Conservation (phyloP, 1,140 invertebrate genomes). For the Dinothrombium tinctorium region DNA sequence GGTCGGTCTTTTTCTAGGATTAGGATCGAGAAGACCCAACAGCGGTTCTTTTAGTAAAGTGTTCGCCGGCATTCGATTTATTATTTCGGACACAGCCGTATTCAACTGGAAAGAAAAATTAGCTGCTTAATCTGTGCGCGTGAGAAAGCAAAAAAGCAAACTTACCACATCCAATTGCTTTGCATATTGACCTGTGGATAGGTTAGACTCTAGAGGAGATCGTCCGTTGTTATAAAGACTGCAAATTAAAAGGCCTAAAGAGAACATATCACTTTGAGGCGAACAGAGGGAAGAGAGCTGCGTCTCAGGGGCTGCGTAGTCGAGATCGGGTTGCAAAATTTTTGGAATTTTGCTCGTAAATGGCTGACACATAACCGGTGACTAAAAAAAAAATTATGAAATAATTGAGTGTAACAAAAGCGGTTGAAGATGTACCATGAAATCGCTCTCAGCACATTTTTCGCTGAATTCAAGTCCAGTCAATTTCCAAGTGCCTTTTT, state of each 20-base stretch:
- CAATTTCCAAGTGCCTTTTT: slow-evolving; percentile 82
- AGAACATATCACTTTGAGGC: slow-evolving; percentile 79
- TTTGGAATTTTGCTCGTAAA: slow-evolving; percentile 73
- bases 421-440: slow-evolving; percentile 18
- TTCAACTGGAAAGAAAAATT: slow-evolving; percentile 25
- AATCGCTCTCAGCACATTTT: slow-evolving; percentile 16
- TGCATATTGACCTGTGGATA: slow-evolving; percentile 56
- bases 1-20: slow-evolving; percentile 52
- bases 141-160: slow-evolving; percentile 14
- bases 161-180: slow-evolving; percentile 75
- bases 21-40: slow-evolving; percentile 49
- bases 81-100: slow-evolving; percentile 48
- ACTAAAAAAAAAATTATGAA: too few species aligned
- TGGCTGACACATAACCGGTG: slow-evolving; percentile 35
- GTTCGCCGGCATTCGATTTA: slow-evolving; percentile 44
- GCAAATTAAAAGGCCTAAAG: slow-evolving; percentile 71
- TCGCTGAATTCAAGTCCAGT: slow-evolving; percentile 72
- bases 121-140: background rate
- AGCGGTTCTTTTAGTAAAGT: slow-evolving; percentile 68
- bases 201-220: slow-evolving; percentile 54
- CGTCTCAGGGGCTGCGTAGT: slow-evolving; percentile 73
- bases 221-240: slow-evolving; percentile 72
- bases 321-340: slow-evolving; percentile 69
- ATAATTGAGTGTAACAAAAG: too few species aligned
- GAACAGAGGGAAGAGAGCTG: slow-evolving; percentile 57